phyloP scores from a whole-genome alignment of 1,140 invertebrate species.

The Agrypnia vestita region DNA sequence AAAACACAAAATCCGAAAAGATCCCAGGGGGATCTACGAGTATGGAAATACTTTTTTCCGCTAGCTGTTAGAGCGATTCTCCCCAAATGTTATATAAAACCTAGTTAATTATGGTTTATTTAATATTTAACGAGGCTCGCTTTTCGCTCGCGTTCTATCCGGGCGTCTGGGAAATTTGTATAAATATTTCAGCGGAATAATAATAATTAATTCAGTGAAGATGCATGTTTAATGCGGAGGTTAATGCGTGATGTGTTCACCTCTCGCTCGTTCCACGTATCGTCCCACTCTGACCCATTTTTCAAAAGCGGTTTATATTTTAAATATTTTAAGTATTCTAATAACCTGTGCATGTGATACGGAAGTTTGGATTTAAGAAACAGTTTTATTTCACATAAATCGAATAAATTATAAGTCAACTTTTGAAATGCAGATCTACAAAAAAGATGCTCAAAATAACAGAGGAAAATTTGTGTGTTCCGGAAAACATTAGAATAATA shows the following conservation, averaged over 20 bases:
- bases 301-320: background rate
- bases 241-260: conserved; percentile 44
- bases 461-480: too few species aligned
- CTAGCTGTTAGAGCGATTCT: background rate
- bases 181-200: conserved; percentile 51
- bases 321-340: background rate
- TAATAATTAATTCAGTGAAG: conserved; percentile 51
- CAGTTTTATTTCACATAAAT: too few species aligned
- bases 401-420: too few species aligned
- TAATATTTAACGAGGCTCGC: conserved; percentile 44
- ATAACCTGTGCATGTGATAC: too few species aligned
- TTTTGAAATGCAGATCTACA: too few species aligned
- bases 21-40: background rate
- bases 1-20: background rate
- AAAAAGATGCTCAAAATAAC: too few species aligned
- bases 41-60: background rate
- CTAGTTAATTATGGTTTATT: conserved; percentile 41
- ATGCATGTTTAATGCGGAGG: conserved; percentile 49
- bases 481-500: too few species aligned
- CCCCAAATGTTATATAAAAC: conserved; percentile 36
- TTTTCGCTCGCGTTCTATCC: conserved; percentile 5
- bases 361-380: too few species aligned
- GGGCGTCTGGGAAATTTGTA: conserved; percentile 50
- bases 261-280: conserved; percentile 18
- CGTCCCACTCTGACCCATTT: conserved; percentile 9